Evolutionary conservation across 2,797 vertebrate genomes (phyloP), one percentile per base, ranked within the genome.

Genomic region (Heterohyrax brucei): DNA sequence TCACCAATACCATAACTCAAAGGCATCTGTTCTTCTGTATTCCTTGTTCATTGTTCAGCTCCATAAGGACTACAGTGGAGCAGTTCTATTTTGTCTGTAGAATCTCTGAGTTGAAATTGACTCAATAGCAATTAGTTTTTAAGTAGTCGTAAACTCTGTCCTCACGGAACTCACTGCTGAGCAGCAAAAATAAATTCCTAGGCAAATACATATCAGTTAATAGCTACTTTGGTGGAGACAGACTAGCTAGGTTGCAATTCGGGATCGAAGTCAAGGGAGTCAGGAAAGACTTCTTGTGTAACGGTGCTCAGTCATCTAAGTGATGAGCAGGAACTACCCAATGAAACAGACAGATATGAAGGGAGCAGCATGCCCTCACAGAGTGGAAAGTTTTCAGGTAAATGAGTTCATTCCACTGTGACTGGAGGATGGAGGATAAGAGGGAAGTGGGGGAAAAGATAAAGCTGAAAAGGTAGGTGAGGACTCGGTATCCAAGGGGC

Each of bases 181-280:
- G 28, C 24, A 39, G 18, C 4, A 86, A 62, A 81, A 73, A 9
- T 16, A 39, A 73, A 33, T n/a, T 8, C 53, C 53, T 56, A 56
- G 48, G 56, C 14, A 50, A 33, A 72, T 24, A 7, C 1, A n/a
- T 14, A 33, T 70, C 44, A 62, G 50, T 39, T 18, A 18, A 46
- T n/a, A 61, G 62, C 7, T 50, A 66, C 10, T 44, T 50, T 59
- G 66, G 66, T 1, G 39, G 16, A 22, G 39, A 33, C 21, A 46
- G 22, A 2, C 18, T 1, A 10, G 19, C 18, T 1, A 10, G 19
- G 8, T 24, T 21, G 0, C 10, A 66, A 19, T 39, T 39, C 39
- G 22, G n/a, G 9, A 24, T 24, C 9, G 33, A 75, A 22, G 46
- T 1, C 13, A 73, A 53, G 59, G 39, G 24, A 22, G 16, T 66